Conservation (phyloP, 2,888 invertebrate species). For the Cotesia congregata region DNA sequence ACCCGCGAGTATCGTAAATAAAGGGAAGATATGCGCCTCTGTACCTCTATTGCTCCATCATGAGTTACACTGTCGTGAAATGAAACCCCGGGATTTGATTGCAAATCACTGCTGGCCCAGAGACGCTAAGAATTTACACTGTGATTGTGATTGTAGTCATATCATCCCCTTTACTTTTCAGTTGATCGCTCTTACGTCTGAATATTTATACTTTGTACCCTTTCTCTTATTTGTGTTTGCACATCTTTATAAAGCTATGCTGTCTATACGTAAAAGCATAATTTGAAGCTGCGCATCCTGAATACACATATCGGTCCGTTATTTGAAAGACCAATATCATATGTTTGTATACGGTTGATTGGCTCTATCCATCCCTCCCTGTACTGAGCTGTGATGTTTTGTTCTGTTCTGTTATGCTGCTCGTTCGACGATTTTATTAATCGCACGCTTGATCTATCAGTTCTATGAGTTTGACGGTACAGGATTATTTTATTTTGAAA, state of each 20-base stretch:
- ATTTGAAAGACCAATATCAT: constrained; percentile 29
- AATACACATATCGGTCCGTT: constrained; percentile 18
- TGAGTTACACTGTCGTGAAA: constrained; percentile 50
- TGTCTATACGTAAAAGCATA: neutral
- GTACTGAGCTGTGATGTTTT: neutral
- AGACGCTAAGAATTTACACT: constrained; percentile 40
- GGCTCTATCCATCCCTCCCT: neutral
- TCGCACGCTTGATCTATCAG: neutral
- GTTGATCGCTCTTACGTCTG: neutral
- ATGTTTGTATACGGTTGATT: constrained; percentile 19
- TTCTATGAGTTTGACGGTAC: neutral
- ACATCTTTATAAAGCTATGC: neutral
- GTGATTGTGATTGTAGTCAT: constrained; percentile 42
- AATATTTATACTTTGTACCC: constrained; percentile 13
- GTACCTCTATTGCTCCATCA: constrained; percentile 9
- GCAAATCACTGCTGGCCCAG: constrained; percentile 49
- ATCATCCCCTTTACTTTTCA: constrained; percentile 24
- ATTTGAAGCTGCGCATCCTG: neutral
- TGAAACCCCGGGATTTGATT: constrained; percentile 60
- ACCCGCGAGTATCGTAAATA: constrained; percentile 60
- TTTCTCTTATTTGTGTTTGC: constrained; percentile 27
- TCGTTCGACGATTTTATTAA: neutral
- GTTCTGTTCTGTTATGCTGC: neutral
- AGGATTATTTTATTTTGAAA: neutral
- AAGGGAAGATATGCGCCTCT: constrained; percentile 48